These are phyloP conservation scores for Glaucomys volans DNA, from an alignment of 2,113 vertebrate genomes.

Conservation along the genomic window DNA sequence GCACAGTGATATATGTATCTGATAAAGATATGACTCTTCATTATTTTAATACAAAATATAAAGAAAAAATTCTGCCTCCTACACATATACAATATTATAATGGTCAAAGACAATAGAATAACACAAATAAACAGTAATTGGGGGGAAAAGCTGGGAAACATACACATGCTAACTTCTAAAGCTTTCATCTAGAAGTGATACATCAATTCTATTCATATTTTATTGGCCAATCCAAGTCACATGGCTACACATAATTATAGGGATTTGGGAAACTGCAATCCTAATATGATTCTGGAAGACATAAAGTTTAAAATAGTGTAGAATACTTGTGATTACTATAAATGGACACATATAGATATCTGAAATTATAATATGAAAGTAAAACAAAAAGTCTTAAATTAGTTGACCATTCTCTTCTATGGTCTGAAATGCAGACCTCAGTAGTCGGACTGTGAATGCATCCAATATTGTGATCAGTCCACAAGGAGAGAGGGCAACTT, in stretches of 20 bases:
- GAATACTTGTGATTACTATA: background rate
- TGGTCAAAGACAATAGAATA: background rate
- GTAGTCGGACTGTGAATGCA: background rate
- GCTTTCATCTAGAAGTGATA: background rate
- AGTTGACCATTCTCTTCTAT: background rate
- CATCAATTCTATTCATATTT: background rate
- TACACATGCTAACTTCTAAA: background rate
- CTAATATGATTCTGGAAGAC: background rate
- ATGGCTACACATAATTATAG: background rate
- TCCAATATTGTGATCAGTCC: background rate
- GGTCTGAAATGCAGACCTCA: background rate
- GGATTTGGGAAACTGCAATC: background rate
- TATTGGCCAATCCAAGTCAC: background rate
- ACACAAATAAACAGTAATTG: background rate
- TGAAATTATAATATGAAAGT: background rate
- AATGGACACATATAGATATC: background rate
- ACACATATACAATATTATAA: background rate
- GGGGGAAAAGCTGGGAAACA: background rate
- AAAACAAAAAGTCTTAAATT: background rate
- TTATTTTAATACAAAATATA: background rate
- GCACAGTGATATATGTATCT: background rate
- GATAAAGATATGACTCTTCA: background rate
- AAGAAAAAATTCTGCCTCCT: background rate
- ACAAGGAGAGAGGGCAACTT: background rate
- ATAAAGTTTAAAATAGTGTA: background rate